Conservation (phyloP, 2,113 vertebrate genomes). For the Orthonyx spaldingii region DNA sequence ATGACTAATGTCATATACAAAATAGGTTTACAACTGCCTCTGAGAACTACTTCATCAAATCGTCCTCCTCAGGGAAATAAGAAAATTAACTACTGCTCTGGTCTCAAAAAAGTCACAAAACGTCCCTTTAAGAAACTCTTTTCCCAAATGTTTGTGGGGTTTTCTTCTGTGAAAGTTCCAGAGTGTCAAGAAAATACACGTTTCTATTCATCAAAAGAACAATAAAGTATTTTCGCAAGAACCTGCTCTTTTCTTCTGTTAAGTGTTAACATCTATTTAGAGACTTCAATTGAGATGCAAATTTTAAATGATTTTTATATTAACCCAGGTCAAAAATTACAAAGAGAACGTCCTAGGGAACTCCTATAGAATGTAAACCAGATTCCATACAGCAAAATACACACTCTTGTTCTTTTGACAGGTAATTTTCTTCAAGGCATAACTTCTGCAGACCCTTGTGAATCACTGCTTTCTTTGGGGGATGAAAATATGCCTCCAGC, state of each 20-base stretch:
- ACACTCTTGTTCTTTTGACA: background rate
- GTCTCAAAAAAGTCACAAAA: background rate
- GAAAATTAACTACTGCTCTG: constrained; percentile 45
- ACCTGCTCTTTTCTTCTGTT: background rate
- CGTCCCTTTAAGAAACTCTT: background rate
- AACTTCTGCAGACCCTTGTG: background rate
- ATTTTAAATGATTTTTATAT: background rate
- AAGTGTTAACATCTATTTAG: background rate
- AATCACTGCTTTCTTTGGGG: background rate
- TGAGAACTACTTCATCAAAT: constrained; percentile 49
- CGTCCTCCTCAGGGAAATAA: constrained; percentile 3
- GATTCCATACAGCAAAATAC: background rate
- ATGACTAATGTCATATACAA: constrained; percentile 55
- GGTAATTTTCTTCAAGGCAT: background rate
- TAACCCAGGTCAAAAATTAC: background rate
- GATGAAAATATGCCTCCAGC: background rate
- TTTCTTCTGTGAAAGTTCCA: background rate
- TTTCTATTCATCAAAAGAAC: constrained; percentile 22
- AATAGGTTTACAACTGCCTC: constrained; percentile 47
- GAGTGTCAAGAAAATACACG: constrained; percentile 5
- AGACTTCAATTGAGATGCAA: background rate
- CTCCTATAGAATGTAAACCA: background rate
- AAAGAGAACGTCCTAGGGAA: background rate
- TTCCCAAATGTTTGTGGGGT: background rate
- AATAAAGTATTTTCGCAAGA: background rate